Evolutionary conservation across 2,113 vertebrate genomes (phyloP).

Genomic region (Alouatta palliata): DNA sequence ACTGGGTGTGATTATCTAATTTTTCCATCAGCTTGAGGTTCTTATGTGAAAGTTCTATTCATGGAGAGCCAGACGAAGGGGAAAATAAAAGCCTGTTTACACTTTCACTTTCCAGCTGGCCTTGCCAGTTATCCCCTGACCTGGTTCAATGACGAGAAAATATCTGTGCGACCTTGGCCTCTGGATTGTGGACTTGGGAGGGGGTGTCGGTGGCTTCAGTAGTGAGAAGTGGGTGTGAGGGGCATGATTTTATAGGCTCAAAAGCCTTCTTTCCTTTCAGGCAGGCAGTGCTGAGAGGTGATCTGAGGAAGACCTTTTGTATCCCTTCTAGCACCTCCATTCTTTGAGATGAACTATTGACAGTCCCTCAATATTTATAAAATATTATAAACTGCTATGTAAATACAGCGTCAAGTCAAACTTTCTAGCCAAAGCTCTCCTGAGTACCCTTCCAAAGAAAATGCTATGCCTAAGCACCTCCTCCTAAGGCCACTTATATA

Average conservation of each 20-base stretch:
- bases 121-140: constrained; percentile 83
- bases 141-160: constrained; percentile 80
- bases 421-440: constrained; percentile 71
- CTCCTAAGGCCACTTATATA: not conserved
- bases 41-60: constrained; percentile 82
- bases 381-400: constrained; percentile 39
- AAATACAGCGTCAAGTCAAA: constrained; percentile 58
- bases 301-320: not conserved
- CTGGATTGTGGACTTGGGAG: not conserved
- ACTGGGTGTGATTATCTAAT: constrained; percentile 73
- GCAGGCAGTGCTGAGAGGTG: not conserved
- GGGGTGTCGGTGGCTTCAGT: not conserved
- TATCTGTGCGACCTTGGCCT: constrained; percentile 73
- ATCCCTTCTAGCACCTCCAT: not conserved
- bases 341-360: constrained; percentile 36
- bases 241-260: not conserved
- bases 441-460: constrained; percentile 66
- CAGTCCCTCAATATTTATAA: not conserved
- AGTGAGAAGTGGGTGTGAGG: not conserved
- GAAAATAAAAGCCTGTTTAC: constrained; percentile 82
- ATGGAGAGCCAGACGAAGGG: constrained; percentile 74
- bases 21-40: constrained; percentile 79
- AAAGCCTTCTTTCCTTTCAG: not conserved
- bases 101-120: constrained; percentile 79
- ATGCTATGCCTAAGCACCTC: constrained; percentile 42